Base-by-base conservation (phyloP, 2,113 vertebrate species). In the Brienomyrus brachyistius region DNA sequence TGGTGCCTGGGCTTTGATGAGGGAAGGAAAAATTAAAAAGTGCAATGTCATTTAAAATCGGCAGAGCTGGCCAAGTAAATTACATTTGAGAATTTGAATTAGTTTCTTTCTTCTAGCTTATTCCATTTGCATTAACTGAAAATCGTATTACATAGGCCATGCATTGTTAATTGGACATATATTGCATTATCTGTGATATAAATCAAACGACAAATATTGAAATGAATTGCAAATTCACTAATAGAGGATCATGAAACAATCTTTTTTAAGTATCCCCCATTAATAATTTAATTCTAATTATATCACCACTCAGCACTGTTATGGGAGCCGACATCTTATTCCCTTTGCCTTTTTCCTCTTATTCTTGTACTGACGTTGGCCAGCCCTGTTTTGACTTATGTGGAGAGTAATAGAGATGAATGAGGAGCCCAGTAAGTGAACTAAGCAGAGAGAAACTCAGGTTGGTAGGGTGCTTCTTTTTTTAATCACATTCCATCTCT, bases 241-340 rank as follows among this genome's bases (percentile, higher is more conserved):
- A 97, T 96, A 97, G 97, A 95, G 95, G 96, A 96, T 97, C 96
- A 97, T 97, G 97, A 97, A 97, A 96, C 96, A 97, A 97, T 97
- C 96, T 97, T 97, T 97, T 96, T 93, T 96, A 96, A 97, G 94
- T 96, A 96, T 97, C 95, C 94, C 95, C 95, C 96, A 97, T 97
- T 97, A 97, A 97, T 97, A 97, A 97, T 97, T 97, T 96, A 97
- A 97, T 96, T 97, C 96, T 95, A 97, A 97, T 97, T 97, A 97
- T 97, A 96, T 96, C 95, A 95, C 94, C 94, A 59, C 87, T 88
- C 90, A 87, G 62, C 90, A 95, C 95, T 95, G 94, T 94, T 88
- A 95, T 94, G 92, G 94, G 93, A 94, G 91, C 9, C 88, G 88
- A 92, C 94, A 95, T 95, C 94, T 95, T 96, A 95, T 95, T 96